Base-by-base conservation (phyloP, 2,113 vertebrate species). In the Oreochromis spilurus region DNA sequence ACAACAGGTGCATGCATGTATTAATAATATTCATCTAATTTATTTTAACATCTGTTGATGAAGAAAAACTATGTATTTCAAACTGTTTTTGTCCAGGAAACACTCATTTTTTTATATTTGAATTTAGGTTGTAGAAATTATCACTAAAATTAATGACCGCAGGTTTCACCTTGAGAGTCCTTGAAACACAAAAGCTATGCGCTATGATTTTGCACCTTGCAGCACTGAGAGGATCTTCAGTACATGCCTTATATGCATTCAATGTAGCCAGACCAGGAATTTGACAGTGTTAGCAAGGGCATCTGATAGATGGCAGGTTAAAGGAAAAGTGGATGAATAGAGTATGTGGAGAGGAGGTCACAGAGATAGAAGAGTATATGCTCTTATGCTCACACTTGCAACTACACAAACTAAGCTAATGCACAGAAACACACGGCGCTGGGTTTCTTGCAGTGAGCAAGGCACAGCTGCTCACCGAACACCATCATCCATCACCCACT, bases 401-500 rank as follows among this genome's bases (percentile, higher is more conserved):
- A n/a, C 45, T 52, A 77, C 45, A 77, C 54, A 67, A 57, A 82
- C 57, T 50, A 10, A 52, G 24, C 43, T 77, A 77, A 77, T 17
- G 13, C 50, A 50, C 14, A 65, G 50, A 36, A 43, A 54, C 54
- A 19, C 65, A 79, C 38, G 16, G 83, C 50, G 72, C 79, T 19
- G 29, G 62, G 45, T 77, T 80, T 79, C 83, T 81, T 82, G 82
- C 75, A 45, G 78, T 21, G 55, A 77, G 19, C 14, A 21, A 45
- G 79, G 84, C 88, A 50, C 93, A 94, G 91, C 90, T 94, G 91
- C 84, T 89, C 91, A 86, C 85, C 84, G 65, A 90, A 88, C 91
- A 88, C 81, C 75, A 24, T 65, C 93, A 94, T 94, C 87, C 91
- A 94, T 94, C 94, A 94, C 88, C 79, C 85, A 55, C 85, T 88